A percentile compares a stretch with the other conserved stretches of the same genome.
Conservation (phyloP, 2,888 invertebrate genomes). For the Lepidonotus clava region DNA sequence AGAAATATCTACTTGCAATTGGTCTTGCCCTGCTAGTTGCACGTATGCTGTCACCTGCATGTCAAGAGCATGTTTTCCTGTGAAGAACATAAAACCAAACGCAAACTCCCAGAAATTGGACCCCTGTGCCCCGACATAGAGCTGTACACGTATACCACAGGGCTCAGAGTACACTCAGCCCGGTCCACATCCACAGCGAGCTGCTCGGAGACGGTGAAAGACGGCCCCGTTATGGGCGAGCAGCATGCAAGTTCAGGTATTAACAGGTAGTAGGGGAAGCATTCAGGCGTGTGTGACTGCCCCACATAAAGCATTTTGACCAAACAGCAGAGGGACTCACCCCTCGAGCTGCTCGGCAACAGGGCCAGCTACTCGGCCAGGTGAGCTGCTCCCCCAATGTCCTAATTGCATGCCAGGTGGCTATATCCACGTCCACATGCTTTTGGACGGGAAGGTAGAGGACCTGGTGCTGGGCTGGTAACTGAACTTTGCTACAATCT, state of each 20-base stretch:
- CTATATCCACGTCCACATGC: not conserved
- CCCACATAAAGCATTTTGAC: not conserved
- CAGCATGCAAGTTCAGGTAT: not conserved
- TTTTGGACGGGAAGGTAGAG: not conserved
- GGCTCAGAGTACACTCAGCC: not conserved
- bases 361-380: not conserved
- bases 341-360: not conserved
- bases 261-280: not conserved
- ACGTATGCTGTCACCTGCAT: not conserved
- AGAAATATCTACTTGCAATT: not conserved
- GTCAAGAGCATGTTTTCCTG: not conserved
- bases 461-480: not conserved
- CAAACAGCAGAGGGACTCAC: not conserved
- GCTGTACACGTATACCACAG: not conserved
- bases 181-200: not conserved
- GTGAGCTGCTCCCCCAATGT: not conserved
- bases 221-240: not conserved
- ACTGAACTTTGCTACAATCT: not conserved
- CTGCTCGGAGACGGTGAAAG: not conserved
- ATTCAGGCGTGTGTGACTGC: constrained; percentile 17
- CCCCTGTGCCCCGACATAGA: not conserved
- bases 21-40: not conserved
- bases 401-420: not conserved
- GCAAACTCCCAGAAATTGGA: not conserved
- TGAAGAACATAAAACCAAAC: too few species aligned